Evolutionary conservation across 2,113 vertebrate species (phyloP), one percentile per base, ranked within the genome.

Genomic region (Peromyscus leucopus): DNA sequence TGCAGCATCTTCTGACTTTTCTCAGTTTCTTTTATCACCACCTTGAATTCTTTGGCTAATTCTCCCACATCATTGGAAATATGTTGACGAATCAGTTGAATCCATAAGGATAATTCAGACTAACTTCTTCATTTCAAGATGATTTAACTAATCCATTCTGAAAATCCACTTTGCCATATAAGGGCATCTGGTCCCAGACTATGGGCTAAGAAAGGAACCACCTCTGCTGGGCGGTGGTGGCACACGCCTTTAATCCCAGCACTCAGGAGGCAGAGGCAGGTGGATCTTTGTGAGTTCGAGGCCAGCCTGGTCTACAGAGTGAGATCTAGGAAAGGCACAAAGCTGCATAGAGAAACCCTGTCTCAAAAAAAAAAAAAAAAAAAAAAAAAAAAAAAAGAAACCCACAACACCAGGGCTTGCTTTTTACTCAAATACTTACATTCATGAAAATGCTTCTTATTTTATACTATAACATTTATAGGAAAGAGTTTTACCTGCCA

Each of bases 361-460:
- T 51, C 51, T 51, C 1, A 1, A 51, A 11, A 51, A 51, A 51
- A n/a, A n/a, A n/a, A n/a, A n/a, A n/a, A n/a, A n/a, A n/a, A n/a
- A n/a, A n/a, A n/a, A n/a, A n/a, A n/a, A n/a, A n/a, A n/a, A n/a
- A n/a, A n/a, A n/a, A n/a, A n/a, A 42, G 3, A 33, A 22, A 51
- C 57, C 7, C 15, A 75, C 15, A 85, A 69, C 0, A 51, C 5
- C 4, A 19, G 57, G 19, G 22, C 51, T 86, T 72, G 5, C 26
- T 82, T 55, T 91, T 93, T 88, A 78, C 28, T 80, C 31, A 89
- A 91, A 94, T 22, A n/a, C 10, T 31, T 72, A 59, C 22, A n/a
- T 86, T 69, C 12, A 7, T 36, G 10, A 79, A 83, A 39, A 59
- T 39, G 31, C 28, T 63, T 84, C 4, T 65, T 21, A 16, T 79